Base-by-base conservation (phyloP, 2,797 vertebrate species). In the Onychomys leucogaster region DNA sequence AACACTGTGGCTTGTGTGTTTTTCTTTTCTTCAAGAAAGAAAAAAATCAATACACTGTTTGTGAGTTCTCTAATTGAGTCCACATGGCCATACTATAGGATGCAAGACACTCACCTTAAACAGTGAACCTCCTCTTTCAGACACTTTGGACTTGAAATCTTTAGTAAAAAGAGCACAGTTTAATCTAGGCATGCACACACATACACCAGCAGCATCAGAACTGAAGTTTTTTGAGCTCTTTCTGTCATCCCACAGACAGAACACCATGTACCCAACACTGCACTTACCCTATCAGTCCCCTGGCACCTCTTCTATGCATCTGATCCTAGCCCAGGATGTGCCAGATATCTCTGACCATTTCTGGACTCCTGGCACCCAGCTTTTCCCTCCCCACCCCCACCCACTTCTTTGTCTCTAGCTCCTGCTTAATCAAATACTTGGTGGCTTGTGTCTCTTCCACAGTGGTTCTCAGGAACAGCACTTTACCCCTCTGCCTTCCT, bases 51-150 rank as follows among this genome's bases (percentile, higher is more conserved):
- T 84, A 83, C 83, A 69, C 90, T 32, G 81, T 88, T 94, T 96
- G 83, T 71, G 63, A 94, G 78, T 80, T 73, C 41, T 87, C 75
- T 95, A 46, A 94, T 84, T 55, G 93, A 91, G 71, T 90, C 89
- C 76, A 86, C 69, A 34, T 90, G 93, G 55, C 73, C 77, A 4
- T 1, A 13, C n/a, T 37, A 37, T 57, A 94, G 84, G 87, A 85
- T 63, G 63, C 55, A 90, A 46, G 73, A 59, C 90, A 71, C 91
- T 94, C 78, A 82, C 94, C 86, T 96, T 67, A 27, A 63, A 73
- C 67, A 34, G 90, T 41, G 46, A 88, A 94, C 89, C 94, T 61
- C 10, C 61, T 46, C 93, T n/a, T 85, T 88, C 87, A 92, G 89
- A 75, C 77, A 34, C 3, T 29, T 13, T 37, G 17, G 61, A 94